Percentiles rank a stretch among this genome's conserved stretches.
Conservation (phyloP, 2,888 invertebrate genomes). For the Helobdella robusta region DNA sequence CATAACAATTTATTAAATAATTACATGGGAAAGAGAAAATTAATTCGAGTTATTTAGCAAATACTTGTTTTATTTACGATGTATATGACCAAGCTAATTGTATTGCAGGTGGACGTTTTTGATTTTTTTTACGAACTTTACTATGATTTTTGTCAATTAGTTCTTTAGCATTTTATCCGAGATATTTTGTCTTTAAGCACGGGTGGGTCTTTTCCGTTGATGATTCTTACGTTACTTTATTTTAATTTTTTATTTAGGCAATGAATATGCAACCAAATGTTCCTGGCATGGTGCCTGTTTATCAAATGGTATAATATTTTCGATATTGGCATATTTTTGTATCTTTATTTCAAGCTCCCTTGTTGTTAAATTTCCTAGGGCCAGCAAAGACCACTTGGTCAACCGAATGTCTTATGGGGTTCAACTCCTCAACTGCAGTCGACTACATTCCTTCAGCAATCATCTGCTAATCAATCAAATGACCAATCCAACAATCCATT, state of each 20-base stretch:
- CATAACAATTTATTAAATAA: too few species aligned
- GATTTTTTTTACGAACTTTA: too few species aligned
- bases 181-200: too few species aligned
- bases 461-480: not conserved
- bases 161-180: too few species aligned
- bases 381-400: conserved; percentile 6
- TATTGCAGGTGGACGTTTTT: too few species aligned
- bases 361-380: not conserved
- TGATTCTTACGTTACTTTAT: too few species aligned
- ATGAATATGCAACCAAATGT: not conserved
- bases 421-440: conserved; percentile 8
- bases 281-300: not conserved
- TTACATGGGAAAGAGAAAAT: too few species aligned
- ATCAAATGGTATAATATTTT: not conserved
- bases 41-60: too few species aligned
- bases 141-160: too few species aligned
- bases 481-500: not conserved
- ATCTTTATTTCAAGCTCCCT: not conserved
- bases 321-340: not conserved
- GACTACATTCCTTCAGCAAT: not conserved
- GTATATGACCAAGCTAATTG: too few species aligned
- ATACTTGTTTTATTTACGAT: too few species aligned
- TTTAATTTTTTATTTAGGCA: not conserved
- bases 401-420: conserved; percentile 5
- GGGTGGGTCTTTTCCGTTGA: too few species aligned